phyloP scores from a whole-genome alignment of 1,140 invertebrate species.

The Telenomus remus region DNA sequence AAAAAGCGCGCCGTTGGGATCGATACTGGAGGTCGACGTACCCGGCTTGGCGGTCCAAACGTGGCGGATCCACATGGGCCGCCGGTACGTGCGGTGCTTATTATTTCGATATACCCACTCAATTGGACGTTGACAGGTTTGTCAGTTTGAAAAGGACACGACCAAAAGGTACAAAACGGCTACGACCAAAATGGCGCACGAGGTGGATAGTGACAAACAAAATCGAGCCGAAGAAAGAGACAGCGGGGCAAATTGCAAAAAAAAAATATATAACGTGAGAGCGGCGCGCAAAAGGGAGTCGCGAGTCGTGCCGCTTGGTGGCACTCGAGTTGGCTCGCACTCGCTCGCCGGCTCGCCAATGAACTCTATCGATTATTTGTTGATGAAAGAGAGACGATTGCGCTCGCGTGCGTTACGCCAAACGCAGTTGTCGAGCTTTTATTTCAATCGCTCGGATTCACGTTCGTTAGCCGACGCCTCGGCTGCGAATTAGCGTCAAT shows the following conservation, averaged over 20 bases:
- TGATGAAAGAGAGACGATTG: slow-evolving; percentile 40
- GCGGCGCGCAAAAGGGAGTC: not conserved
- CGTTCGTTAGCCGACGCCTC: slow-evolving; percentile 23
- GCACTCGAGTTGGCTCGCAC: too few relatives aligned
- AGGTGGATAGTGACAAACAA: not conserved
- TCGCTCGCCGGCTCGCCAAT: slow-evolving; percentile 23
- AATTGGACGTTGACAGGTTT: slow-evolving; percentile 43
- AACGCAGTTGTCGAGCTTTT: slow-evolving; percentile 22
- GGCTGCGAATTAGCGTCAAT: slow-evolving; percentile 16
- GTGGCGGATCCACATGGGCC: slow-evolving; percentile 18
- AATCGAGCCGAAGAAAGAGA: not conserved
- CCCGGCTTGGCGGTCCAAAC: slow-evolving; percentile 42
- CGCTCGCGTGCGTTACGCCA: not conserved
- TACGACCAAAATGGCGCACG: not conserved
- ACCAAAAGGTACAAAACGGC: too few relatives aligned
- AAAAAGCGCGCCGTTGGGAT: slow-evolving; percentile 47
- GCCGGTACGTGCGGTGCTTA: slow-evolving; percentile 16
- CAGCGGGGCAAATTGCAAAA: slow-evolving; percentile 11
- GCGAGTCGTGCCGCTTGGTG: slow-evolving; percentile 5
- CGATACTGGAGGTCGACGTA: slow-evolving; percentile 59
- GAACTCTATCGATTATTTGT: slow-evolving; percentile 53
- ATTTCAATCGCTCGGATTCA: slow-evolving; percentile 18
- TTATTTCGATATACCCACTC: slow-evolving; percentile 43
- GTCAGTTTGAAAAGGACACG: slow-evolving; percentile 16
- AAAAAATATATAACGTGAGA: slow-evolving; percentile 14